Base-by-base conservation (phyloP, 2,797 vertebrate species). In the Cirrhinus molitorella region DNA sequence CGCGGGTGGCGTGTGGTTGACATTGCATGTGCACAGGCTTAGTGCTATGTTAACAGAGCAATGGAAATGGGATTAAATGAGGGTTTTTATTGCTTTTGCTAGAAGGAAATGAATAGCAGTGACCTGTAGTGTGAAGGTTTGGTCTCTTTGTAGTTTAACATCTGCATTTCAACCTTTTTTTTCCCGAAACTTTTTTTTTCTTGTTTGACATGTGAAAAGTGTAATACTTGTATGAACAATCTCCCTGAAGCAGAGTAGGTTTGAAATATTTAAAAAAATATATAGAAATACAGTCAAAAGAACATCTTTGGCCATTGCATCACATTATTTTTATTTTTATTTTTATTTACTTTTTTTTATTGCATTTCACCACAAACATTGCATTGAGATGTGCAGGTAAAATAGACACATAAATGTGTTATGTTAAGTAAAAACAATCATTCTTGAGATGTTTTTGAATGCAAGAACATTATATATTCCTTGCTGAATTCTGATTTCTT, bases 81-180 rank as follows among this genome's bases (percentile, higher is more conserved):
- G 59, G 25, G 66, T 3, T 78, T 86, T 85, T 81, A 79, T 79
- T 67, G 71, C 23, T 79, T 70, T 79, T 72, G 80, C 81, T 84
- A 49, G 59, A 84, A 51, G 68, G 81, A 82, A 87, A 81, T 81
- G 47, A 83, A 47, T 72, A 45, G 53, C 59, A 81, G 14, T 85
- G 79, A 76, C 74, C 55, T 72, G 61, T 40, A 23, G 79, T 80
- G 84, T 85, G 45, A 88, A 53, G n/a, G 28, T 83, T 84, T 21
- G 47, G 49, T 51, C 25, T 71, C 68, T 74, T 85, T 79, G 83
- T 77, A 37, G 49, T 85, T 67, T 63, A 66, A 78, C 79, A 85
- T 74, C 68, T 78, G 83, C 47, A 37, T 74, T 53, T 51, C 11
- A 19, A 40, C 5, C 12, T 65, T 31, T 14, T 37, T 37, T 8